A percentile compares a stretch with the other conserved stretches of the same genome.
Conservation (phyloP, 2,113 vertebrate genomes). For the Echinops telfairi region DNA sequence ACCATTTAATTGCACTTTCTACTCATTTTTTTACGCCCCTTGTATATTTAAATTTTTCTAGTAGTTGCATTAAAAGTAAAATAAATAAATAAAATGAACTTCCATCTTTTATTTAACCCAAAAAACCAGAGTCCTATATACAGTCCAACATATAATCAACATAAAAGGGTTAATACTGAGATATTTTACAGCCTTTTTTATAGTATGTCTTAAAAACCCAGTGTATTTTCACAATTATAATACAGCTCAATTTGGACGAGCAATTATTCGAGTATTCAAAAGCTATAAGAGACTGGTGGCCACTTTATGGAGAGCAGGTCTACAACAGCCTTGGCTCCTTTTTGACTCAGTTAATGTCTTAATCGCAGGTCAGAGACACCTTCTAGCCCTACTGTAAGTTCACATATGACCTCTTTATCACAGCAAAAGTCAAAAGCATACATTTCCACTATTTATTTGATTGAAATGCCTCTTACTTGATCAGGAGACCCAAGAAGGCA, state of each 20-base stretch:
- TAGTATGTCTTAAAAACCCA: slow-evolving; percentile 26
- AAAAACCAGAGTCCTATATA: slow-evolving; percentile 11
- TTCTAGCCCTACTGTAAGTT: neutral
- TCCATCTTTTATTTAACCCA: slow-evolving; percentile 10
- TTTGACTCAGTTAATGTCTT: neutral
- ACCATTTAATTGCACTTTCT: too few species aligned
- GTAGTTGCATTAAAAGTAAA: slow-evolving; percentile 4
- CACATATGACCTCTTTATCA: slow-evolving; percentile 12
- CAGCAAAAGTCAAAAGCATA: neutral
- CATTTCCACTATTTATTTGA: neutral
- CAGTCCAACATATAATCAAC: neutral
- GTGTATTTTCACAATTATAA: neutral
- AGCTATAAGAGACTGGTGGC: neutral
- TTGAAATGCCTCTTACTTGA: neutral
- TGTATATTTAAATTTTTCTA: too few species aligned
- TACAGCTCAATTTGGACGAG: neutral
- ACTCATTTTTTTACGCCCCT: too few species aligned
- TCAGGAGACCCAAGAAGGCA: neutral
- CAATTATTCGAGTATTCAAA: neutral
- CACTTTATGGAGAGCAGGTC: neutral
- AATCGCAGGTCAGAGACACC: neutral
- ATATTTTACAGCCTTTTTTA: slow-evolving; percentile 11
- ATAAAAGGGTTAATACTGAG: neutral
- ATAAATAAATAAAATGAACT: neutral
- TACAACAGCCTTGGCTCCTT: neutral